Base-by-base conservation (phyloP, 2,888 invertebrate species). In the Octodonta nipae region DNA sequence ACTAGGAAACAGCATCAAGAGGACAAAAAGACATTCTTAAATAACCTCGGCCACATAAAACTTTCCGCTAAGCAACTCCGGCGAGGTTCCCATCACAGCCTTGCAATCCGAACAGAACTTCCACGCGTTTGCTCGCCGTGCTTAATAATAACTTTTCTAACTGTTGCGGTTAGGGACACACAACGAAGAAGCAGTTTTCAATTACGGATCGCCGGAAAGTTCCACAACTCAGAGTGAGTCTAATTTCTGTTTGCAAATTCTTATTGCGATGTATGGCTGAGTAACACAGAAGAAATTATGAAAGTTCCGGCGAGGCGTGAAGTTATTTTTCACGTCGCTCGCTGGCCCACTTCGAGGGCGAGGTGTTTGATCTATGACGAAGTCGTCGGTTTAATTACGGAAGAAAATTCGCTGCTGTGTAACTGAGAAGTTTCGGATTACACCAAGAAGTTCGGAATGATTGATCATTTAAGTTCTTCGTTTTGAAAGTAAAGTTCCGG, bases 281-380 rank as follows among this genome's bases (percentile, higher is more conserved):
- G n/a, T n/a, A n/a, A n/a, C n/a, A n/a, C n/a, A 51, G 51, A 55
- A 51, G 50, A 55, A 55, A 53, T 55, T 54, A 50, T 54, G 49
- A 52, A 55, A 53, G 52, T 54, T 54, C 51, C 37, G 40, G 42
- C 30, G 32, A 32, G 33, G 30, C 28, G 35, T 37, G 43, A 47
- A 47, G 47, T 46, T 50, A 50, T 51, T 51, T 50, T 50, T 51
- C 49, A 38, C 43, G 44, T 49, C 42, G 37, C 10, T 3, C 4
- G 3, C 22, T n/a, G n/a, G n/a, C n/a, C n/a, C n/a, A n/a, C n/a
- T n/a, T n/a, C n/a, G n/a, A n/a, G n/a, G n/a, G n/a, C n/a, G n/a
- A n/a, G n/a, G n/a, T n/a, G 22, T 22, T 22, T 22, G 22, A 22
- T 22, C 10, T 22, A 4, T 22, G 22, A 11, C 11, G 22, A 22